phyloP scores from a whole-genome alignment of 2,888 invertebrate species.

The Caenorhabditis plicata region DNA sequence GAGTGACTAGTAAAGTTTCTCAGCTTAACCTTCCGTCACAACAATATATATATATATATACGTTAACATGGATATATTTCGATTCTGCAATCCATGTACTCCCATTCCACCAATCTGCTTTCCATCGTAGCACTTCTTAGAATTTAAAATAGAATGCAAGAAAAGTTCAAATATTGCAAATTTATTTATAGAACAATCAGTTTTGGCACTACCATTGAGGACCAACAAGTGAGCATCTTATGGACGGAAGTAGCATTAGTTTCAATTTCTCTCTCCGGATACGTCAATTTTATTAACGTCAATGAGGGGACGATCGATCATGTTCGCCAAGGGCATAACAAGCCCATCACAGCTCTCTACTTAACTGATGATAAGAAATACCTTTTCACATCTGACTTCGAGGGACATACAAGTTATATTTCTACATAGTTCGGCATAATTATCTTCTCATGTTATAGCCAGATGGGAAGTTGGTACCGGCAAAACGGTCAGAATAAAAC shows the following conservation, averaged over 20 bases:
- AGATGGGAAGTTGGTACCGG: constrained; percentile 71
- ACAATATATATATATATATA: too few relatives aligned
- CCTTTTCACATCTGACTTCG: constrained; percentile 89
- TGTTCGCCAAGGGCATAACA: constrained; percentile 83
- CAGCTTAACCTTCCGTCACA: too few relatives aligned
- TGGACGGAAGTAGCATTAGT: constrained; percentile 90
- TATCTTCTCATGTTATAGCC: constrained; percentile 26
- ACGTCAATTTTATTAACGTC: constrained; percentile 87
- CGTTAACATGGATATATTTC: too few relatives aligned
- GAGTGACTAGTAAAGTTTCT: too few relatives aligned
- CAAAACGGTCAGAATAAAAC: constrained; percentile 77
- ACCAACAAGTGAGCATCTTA: constrained; percentile 81
- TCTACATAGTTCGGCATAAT: background rate
- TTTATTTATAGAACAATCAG: constrained; percentile 75
- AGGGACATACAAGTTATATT: constrained; percentile 78
- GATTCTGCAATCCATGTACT: too few relatives aligned
- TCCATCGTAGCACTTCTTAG: too few relatives aligned
- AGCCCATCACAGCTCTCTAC: constrained; percentile 88
- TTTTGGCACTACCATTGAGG: constrained; percentile 74
- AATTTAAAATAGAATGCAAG: too few relatives aligned
- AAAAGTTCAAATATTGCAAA: background rate
- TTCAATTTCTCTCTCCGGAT: constrained; percentile 90
- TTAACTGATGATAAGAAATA: constrained; percentile 75
- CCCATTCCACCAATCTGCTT: too few relatives aligned
- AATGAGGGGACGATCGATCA: constrained; percentile 83